Conservation (phyloP, 2,113 vertebrate genomes). For the Meleagris gallopavo region DNA sequence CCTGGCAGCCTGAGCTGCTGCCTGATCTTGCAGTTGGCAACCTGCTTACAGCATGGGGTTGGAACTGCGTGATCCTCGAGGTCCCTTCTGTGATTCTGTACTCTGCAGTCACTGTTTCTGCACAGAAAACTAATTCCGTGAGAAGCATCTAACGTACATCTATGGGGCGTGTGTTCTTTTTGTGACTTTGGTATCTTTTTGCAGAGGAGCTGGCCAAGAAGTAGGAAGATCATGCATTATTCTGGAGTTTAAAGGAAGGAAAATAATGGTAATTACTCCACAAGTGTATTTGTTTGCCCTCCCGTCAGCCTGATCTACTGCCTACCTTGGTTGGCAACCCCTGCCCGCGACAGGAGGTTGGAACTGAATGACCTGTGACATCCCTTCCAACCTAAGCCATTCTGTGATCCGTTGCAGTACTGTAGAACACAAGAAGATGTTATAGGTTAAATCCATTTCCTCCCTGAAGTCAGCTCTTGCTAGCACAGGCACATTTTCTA, state of each 20-base stretch:
- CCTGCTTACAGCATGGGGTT: no score
- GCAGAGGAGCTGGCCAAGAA: conserved; percentile 96
- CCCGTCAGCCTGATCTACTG: not conserved
- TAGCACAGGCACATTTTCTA: not conserved
- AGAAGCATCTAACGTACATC: fast-evolving
- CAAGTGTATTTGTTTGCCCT: not conserved
- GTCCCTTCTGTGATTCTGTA: not conserved
- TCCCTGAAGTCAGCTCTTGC: not conserved
- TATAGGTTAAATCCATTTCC: not conserved
- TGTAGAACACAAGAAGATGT: not conserved
- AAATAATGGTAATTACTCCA: conserved; percentile 90
- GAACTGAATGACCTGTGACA: no score
- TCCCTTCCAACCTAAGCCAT: no score
- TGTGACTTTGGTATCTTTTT: not conserved
- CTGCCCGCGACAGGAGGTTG: no score
- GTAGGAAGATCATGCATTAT: conserved; percentile 98
- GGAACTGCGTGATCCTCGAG: no score
- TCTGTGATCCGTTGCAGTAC: no score
- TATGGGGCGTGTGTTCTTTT: fast-evolving
- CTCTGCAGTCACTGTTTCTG: not conserved
- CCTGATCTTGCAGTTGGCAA: no score
- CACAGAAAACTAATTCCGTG: not conserved
- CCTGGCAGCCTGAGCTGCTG: no score
- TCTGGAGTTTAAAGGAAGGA: conserved; percentile 98
- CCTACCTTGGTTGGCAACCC: no score